Evolutionary conservation across 2,888 invertebrate species (phyloP).

Genomic region (Villa cingulata): DNA sequence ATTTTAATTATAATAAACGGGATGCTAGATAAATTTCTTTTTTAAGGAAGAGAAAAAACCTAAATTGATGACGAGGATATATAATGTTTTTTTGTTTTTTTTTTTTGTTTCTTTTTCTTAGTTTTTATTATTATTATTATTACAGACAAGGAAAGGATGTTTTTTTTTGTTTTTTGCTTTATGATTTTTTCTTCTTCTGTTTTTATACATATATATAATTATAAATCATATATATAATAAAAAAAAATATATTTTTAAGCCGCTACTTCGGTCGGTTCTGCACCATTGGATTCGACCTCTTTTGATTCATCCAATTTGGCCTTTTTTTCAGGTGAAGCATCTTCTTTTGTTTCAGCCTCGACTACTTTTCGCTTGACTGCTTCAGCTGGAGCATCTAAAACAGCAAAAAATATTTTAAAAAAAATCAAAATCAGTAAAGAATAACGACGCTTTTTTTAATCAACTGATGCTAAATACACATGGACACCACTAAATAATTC

Average conservation of each 20-base stretch:
- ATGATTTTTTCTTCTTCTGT: conserved; percentile 11
- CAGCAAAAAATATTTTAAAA: not conserved
- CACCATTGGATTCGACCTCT: conserved; percentile 33
- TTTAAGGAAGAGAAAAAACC: not conserved
- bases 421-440: no score
- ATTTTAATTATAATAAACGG: conserved; percentile 1
- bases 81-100: not conserved
- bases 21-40: conserved; percentile 5
- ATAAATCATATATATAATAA: conserved; percentile 14
- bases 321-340: conserved; percentile 35
- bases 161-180: conserved; percentile 19
- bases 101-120: not conserved
- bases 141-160: conserved; percentile 1
- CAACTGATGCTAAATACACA: no score
- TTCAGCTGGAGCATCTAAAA: conserved; percentile 27
- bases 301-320: conserved; percentile 34
- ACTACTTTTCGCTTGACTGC: conserved; percentile 36
- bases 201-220: conserved; percentile 16
- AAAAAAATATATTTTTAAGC: conserved; percentile 32
- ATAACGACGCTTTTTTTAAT: no score
- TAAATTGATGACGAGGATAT: not conserved
- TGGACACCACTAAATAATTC: no score
- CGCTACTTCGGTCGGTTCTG: conserved; percentile 36
- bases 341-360: conserved; percentile 25
- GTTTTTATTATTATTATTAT: not conserved